Conservation (phyloP, 2,797 vertebrate species). For the Pampus argenteus region DNA sequence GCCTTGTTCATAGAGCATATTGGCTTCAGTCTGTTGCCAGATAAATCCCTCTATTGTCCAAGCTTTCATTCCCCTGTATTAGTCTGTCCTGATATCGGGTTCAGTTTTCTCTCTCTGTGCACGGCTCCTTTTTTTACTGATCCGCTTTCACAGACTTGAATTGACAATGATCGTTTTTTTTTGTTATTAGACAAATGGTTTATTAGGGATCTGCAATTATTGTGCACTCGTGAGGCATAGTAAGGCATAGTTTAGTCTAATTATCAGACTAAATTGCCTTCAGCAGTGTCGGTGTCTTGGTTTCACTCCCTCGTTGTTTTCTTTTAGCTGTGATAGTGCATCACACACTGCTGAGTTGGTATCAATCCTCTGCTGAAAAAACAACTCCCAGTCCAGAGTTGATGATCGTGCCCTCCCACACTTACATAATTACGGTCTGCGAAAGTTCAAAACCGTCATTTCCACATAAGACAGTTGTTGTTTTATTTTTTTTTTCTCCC, state of each 20-base stretch:
- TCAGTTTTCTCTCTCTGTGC: conserved; percentile 25
- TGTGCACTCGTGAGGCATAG: background rate
- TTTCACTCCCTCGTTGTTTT: conserved; percentile 37
- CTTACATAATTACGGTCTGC: background rate
- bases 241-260: conserved; percentile 6
- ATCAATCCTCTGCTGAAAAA: conserved; percentile 17
- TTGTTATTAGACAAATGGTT: background rate
- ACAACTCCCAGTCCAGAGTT: conserved; percentile 52
- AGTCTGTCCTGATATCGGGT: conserved; percentile 48
- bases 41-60: conserved; percentile 68
- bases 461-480: background rate
- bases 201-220: conserved; percentile 21
- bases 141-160: conserved; percentile 25
- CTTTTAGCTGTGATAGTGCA: background rate
- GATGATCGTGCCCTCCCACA: conserved; percentile 37
- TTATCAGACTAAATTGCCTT: conserved; percentile 14
- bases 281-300: background rate
- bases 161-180: conserved; percentile 8
- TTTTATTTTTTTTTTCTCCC: too few species aligned
- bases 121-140: conserved; percentile 15
- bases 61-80: conserved; percentile 42
- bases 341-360: conserved; percentile 51
- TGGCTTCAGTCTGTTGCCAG: conserved; percentile 41
- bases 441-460: background rate
- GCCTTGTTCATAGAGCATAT: conserved; percentile 38